Conservation (phyloP, 2,888 invertebrate genomes). For the Syrphus vitripennis region DNA sequence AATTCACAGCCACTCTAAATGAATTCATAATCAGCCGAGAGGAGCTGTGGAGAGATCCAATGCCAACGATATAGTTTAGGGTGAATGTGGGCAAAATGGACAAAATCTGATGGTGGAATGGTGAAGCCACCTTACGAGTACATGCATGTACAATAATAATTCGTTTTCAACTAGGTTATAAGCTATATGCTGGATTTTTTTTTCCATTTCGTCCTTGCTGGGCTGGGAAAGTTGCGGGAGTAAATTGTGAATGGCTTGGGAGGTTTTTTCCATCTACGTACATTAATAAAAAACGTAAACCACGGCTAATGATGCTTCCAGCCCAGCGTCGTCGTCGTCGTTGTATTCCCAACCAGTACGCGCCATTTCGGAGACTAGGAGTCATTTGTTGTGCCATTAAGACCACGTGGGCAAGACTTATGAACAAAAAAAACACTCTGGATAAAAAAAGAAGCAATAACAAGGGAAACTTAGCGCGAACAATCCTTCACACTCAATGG, state of each 20-base stretch:
- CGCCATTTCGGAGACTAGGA: conserved; percentile 60
- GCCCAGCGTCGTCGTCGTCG: neutral
- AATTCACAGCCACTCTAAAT: conserved; percentile 37
- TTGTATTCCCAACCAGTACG: conserved; percentile 29
- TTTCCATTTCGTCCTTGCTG: neutral
- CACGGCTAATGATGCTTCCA: conserved; percentile 63
- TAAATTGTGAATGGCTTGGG: neutral
- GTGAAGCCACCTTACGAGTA: neutral
- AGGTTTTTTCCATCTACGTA: neutral
- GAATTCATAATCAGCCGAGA: conserved; percentile 66
- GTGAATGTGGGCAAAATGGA: neutral
- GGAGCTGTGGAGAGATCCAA: conserved; percentile 1
- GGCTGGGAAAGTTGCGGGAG: neutral
- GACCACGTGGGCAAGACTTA: conserved; percentile 53
- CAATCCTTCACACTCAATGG: conserved; percentile 40
- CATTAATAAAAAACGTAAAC: conserved; percentile 24
- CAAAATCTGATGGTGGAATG: neutral
- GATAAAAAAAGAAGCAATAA: conserved; percentile 3
- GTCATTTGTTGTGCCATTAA: conserved; percentile 69
- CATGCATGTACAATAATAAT: conserved; percentile 45
- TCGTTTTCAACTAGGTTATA: neutral
- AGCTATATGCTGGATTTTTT: conserved; percentile 5
- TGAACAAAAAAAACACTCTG: neutral
- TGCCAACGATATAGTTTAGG: conserved; percentile 11
- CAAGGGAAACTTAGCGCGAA: conserved; percentile 20